Conservation (phyloP, 2,797 vertebrate genomes). For the Tamandua tetradactyla region DNA sequence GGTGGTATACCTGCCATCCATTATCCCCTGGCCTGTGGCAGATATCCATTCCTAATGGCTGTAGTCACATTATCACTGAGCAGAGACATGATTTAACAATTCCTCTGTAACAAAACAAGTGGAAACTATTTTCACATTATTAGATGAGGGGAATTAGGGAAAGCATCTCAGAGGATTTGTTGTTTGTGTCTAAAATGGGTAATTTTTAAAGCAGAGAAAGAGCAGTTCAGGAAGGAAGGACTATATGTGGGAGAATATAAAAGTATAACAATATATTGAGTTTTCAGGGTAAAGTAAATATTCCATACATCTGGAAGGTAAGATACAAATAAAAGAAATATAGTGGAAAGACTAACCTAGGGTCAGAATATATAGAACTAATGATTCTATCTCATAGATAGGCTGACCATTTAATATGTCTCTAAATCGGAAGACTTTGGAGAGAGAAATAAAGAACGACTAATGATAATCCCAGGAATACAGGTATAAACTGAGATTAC, state of each 20-base stretch:
- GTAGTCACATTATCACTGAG: constrained; percentile 9
- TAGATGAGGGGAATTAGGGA: constrained; percentile 15
- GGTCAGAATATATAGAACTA: background rate
- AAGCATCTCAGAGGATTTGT: background rate
- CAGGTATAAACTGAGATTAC: background rate
- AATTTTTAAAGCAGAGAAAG: background rate
- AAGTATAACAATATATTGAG: background rate
- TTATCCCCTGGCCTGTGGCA: background rate
- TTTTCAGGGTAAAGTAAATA: constrained; percentile 28
- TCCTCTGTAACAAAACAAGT: constrained; percentile 43
- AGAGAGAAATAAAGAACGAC: background rate
- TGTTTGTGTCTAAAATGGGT: constrained; percentile 6
- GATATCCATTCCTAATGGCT: constrained; percentile 8
- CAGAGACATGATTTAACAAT: background rate
- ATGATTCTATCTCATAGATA: constrained; percentile 17
- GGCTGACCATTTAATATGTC: background rate
- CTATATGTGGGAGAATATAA: background rate
- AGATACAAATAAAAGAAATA: background rate
- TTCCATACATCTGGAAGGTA: background rate
- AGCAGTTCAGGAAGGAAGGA: constrained; percentile 14
- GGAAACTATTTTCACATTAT: constrained; percentile 7
- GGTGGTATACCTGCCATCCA: background rate
- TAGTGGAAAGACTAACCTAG: background rate
- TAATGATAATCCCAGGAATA: background rate
- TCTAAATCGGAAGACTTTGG: constrained; percentile 1